phyloP scores from a whole-genome alignment of 2,113 vertebrate genomes.

The Ellobius talpinus region DNA sequence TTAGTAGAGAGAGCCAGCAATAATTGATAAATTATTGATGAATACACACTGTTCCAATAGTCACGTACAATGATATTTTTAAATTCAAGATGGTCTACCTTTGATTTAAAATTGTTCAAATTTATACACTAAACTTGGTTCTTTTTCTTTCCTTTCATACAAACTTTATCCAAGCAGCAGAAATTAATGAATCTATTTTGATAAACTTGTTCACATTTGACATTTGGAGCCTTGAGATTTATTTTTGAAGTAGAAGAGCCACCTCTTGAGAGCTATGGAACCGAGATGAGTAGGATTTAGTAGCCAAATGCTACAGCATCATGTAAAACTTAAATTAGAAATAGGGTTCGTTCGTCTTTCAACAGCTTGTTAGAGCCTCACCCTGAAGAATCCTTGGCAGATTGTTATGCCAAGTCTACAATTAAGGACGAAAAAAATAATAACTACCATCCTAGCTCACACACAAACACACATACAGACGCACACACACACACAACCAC shows the following conservation, averaged over 20 bases:
- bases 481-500: neutral
- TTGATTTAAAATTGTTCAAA: slow-evolving; percentile 30
- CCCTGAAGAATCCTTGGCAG: slow-evolving; percentile 40
- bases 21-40: slow-evolving; percentile 46
- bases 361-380: slow-evolving; percentile 49
- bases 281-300: slow-evolving; percentile 43
- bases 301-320: slow-evolving; percentile 55
- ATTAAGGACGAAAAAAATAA: slow-evolving; percentile 65
- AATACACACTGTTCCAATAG: slow-evolving; percentile 20
- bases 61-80: neutral
- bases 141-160: slow-evolving; percentile 28
- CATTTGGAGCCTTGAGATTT: slow-evolving; percentile 30
- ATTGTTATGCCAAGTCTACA: slow-evolving; percentile 66
- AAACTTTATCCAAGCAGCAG: neutral
- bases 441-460: neutral
- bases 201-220: slow-evolving; percentile 50
- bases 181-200: slow-evolving; percentile 47
- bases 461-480: neutral
- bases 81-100: slow-evolving; percentile 17
- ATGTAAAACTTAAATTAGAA: slow-evolving; percentile 61
- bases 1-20: neutral
- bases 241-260: slow-evolving; percentile 46
- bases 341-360: slow-evolving; percentile 45
- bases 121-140: neutral
- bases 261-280: neutral